Percentiles rank a stretch among this genome's conserved stretches.
phyloP scores from a whole-genome alignment of 2,797 vertebrate genomes.

The Diglossa cyanea region DNA sequence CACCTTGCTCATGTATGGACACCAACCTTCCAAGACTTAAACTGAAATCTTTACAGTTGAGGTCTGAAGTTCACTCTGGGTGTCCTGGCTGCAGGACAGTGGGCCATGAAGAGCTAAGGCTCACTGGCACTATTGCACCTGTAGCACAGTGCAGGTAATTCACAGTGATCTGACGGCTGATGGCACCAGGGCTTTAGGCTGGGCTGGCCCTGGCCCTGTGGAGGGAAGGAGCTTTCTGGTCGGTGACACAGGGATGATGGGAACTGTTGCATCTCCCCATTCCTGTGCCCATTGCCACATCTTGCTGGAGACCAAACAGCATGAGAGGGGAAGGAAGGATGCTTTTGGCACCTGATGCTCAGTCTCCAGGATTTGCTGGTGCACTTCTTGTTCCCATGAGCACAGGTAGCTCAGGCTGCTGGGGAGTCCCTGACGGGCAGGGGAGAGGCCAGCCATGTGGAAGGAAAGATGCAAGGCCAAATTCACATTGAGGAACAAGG shows the following conservation, averaged over 20 bases:
- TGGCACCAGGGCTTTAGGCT: neutral
- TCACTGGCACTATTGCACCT: neutral
- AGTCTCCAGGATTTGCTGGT: neutral
- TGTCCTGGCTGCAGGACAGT: neutral
- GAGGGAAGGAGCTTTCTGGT: neutral
- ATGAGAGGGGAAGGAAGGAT: neutral
- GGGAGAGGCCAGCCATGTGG: neutral
- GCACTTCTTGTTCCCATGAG: neutral
- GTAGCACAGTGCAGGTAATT: neutral
- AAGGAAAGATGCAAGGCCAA: neutral
- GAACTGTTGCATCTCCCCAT: neutral
- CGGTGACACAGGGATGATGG: neutral
- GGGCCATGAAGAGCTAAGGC: neutral
- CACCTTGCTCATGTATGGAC: fast-evolving
- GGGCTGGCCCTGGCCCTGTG: neutral
- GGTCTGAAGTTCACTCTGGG: neutral
- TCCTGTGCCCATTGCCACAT: fast-evolving
- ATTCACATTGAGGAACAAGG: neutral
- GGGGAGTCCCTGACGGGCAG: too few species aligned
- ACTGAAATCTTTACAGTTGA: neutral
- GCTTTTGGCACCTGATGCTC: neutral
- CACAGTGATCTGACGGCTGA: fast-evolving
- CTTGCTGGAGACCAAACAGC: neutral
- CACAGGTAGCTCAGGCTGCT: fast-evolving
- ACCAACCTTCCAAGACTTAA: neutral